A percentile compares a stretch with the other conserved stretches of the same genome.
Conservation (phyloP, 2,888 invertebrate genomes). For the Andrena haemorrhoa region DNA sequence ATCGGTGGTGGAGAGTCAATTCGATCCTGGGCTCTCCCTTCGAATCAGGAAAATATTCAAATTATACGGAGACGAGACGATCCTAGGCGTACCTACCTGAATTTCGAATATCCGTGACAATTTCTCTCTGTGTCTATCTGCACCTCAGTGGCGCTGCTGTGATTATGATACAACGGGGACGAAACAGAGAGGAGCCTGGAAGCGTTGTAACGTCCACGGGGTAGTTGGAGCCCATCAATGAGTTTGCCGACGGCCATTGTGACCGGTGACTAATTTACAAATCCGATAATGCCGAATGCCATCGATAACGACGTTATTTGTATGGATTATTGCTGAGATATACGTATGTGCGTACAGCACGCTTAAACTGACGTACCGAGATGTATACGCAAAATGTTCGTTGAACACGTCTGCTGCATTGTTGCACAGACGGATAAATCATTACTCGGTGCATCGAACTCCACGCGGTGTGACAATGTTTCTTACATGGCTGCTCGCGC, state of each 20-base stretch:
- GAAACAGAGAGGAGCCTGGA: conserved; percentile 21
- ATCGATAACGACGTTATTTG: conserved; percentile 66
- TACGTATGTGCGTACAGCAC: conserved; percentile 46
- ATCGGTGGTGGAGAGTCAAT: not conserved
- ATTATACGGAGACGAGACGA: conserved; percentile 10
- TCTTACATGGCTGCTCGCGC: not conserved
- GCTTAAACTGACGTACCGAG: conserved; percentile 13
- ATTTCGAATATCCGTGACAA: conserved; percentile 33
- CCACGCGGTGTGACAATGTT: conserved; percentile 4
- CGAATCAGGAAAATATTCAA: conserved; percentile 16
- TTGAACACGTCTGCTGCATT: conserved; percentile 26
- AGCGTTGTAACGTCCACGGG: conserved; percentile 28
- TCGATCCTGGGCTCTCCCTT: not conserved
- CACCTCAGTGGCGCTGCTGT: conserved; percentile 9
- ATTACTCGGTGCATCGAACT: not conserved
- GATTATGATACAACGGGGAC: conserved; percentile 48
- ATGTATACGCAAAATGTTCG: conserved; percentile 11
- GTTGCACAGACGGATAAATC: conserved; percentile 30
- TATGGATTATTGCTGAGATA: conserved; percentile 68
- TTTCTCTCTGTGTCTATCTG: conserved; percentile 27
- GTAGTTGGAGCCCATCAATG: conserved; percentile 48
- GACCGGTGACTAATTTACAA: conserved; percentile 72
- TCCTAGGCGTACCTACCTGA: not conserved
- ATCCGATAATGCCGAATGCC: conserved; percentile 76
- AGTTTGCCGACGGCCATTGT: conserved; percentile 62